Conservation (phyloP, 2,113 vertebrate species). For the Suricata suricatta region DNA sequence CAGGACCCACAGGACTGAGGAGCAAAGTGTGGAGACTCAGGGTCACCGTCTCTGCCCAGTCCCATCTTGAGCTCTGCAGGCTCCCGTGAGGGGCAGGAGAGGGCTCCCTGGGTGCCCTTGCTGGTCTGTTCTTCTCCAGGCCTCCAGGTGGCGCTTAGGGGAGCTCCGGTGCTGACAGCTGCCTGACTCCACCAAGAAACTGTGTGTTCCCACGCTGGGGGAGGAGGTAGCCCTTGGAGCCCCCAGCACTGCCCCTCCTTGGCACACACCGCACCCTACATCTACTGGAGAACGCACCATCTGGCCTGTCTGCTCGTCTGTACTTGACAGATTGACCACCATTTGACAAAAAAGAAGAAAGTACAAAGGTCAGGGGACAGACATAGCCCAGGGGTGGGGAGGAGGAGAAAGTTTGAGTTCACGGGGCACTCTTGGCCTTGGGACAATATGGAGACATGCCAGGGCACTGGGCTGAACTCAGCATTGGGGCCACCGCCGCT, state of each 20-base stretch:
- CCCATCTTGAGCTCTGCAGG: not conserved
- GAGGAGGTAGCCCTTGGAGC: not conserved
- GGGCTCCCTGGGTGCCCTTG: not conserved
- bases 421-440: not conserved
- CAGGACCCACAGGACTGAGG: not conserved
- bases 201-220: fast-evolving
- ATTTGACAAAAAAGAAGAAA: not conserved
- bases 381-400: not conserved
- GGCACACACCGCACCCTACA: not conserved
- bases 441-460: not conserved
- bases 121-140: not conserved
- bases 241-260: too few relatives aligned
- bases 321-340: not conserved
- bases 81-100: not conserved
- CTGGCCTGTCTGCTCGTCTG: not conserved
- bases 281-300: not conserved
- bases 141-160: not conserved
- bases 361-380: not conserved
- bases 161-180: not conserved
- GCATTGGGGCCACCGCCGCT: not conserved
- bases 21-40: not conserved
- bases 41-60: not conserved
- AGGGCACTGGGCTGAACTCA: not conserved
- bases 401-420: not conserved
- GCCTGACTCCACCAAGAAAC: not conserved